phyloP scores from a whole-genome alignment of 2,888 invertebrate genomes.

The Pollenia labialis region DNA sequence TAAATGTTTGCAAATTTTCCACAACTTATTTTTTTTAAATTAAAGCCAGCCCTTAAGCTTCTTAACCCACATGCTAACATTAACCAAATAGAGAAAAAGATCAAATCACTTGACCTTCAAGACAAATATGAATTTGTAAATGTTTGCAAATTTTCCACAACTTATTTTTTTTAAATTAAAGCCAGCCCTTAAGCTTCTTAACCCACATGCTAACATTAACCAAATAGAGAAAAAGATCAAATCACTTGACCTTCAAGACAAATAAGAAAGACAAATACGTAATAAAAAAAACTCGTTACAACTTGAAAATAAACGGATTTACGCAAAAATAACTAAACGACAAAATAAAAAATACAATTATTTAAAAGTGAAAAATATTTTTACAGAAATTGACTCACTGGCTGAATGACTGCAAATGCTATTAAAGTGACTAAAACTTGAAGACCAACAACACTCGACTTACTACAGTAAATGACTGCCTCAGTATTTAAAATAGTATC shows the following conservation, averaged over 20 bases:
- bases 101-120: conserved; percentile 63
- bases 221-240: conserved; percentile 35
- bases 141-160: neutral
- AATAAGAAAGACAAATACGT: conserved; percentile 47
- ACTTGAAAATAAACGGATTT: conserved; percentile 68
- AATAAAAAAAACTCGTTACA: conserved; percentile 60
- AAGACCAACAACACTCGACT: conserved; percentile 44
- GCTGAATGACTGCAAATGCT: conserved; percentile 53
- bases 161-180: conserved; percentile 15
- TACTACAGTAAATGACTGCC: neutral
- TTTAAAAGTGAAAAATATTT: conserved; percentile 55
- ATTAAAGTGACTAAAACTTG: conserved; percentile 50
- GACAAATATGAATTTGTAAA: conserved; percentile 42
- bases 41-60: conserved; percentile 64
- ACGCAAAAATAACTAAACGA: conserved; percentile 64
- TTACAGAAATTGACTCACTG: conserved; percentile 52
- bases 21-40: conserved; percentile 2
- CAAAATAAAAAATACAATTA: conserved; percentile 40
- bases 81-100: conserved; percentile 22
- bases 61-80: conserved; percentile 63
- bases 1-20: conserved; percentile 1
- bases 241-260: conserved; percentile 59
- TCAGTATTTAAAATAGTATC: conserved; percentile 22
- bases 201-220: conserved; percentile 56
- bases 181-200: conserved; percentile 68